These are phyloP conservation scores for Rousettus madagascariensis DNA, from an alignment of 2,797 vertebrate species.

Conservation along the genomic window DNA sequence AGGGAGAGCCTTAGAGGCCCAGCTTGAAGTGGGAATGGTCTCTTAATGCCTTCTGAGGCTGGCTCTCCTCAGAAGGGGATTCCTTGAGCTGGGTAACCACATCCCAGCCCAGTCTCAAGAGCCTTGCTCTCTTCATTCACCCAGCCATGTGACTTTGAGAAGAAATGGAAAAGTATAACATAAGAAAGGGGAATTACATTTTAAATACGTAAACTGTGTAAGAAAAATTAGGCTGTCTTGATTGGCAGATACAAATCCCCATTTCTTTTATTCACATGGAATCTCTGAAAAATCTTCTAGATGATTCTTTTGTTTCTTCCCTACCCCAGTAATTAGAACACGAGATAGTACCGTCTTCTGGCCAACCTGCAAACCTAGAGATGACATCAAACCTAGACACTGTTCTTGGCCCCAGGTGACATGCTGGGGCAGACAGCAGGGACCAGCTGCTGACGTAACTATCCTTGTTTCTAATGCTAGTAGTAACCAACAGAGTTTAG, in stretches of 20 bases:
- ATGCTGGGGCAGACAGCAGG: neutral
- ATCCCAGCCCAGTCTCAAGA: neutral
- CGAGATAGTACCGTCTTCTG: neutral
- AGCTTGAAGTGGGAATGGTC: no score
- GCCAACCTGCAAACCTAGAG: neutral
- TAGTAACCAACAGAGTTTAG: conserved; percentile 53
- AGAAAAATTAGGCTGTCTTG: neutral
- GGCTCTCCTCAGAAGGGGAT: neutral
- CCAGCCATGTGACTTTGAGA: neutral
- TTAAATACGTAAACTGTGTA: neutral
- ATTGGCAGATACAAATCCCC: neutral
- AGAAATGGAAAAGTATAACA: neutral
- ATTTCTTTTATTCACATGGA: neutral
- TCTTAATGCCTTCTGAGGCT: neutral
- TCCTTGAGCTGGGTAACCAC: neutral
- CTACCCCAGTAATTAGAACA: neutral
- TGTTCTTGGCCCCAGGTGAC: neutral
- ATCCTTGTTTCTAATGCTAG: conserved; percentile 12
- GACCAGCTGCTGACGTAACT: neutral
- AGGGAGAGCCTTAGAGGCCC: neutral
- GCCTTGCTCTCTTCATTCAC: neutral
- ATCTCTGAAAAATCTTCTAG: neutral
- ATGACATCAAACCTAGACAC: neutral
- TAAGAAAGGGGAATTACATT: neutral
- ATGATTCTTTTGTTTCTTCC: neutral